Percentiles rank a stretch among this genome's conserved stretches.
Conservation (phyloP, 2,797 vertebrate species). For the Mus caroli region DNA sequence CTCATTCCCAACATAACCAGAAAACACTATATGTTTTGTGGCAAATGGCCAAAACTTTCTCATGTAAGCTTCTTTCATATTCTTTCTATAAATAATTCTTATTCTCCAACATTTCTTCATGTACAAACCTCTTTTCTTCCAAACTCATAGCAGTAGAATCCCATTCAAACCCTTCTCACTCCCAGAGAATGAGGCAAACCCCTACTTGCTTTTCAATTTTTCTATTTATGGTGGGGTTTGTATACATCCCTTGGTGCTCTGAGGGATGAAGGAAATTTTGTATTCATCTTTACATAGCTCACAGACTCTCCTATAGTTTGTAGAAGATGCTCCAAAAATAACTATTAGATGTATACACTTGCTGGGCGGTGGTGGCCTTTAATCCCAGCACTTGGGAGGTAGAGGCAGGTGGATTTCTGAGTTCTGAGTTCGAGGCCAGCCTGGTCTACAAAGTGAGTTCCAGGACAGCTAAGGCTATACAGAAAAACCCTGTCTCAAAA, state of each 20-base stretch:
- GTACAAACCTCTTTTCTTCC: slow-evolving; percentile 12
- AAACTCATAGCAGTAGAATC: not conserved
- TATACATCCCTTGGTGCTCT: not conserved
- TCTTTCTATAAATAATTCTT: not conserved
- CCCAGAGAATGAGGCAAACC: not conserved
- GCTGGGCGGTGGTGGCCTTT: no score
- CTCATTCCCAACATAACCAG: not conserved
- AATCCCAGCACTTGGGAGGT: no score
- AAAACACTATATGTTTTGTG: not conserved
- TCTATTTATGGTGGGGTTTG: not conserved
- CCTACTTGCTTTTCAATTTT: not conserved
- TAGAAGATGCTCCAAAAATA: not conserved
- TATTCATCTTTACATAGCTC: not conserved
- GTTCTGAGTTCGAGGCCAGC: no score
- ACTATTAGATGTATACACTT: not conserved
- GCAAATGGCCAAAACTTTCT: not conserved
- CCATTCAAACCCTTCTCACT: not conserved
- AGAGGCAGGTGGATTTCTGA: no score
- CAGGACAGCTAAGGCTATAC: no score
- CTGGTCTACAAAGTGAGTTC: no score
- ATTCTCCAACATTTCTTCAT: not conserved
- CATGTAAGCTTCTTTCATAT: not conserved
- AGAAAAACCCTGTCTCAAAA: no score
- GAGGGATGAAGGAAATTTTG: not conserved
- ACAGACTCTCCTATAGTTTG: not conserved